Evolutionary conservation across 2,113 vertebrate species (phyloP).

Genomic region (Oncorhynchus tshawytscha): DNA sequence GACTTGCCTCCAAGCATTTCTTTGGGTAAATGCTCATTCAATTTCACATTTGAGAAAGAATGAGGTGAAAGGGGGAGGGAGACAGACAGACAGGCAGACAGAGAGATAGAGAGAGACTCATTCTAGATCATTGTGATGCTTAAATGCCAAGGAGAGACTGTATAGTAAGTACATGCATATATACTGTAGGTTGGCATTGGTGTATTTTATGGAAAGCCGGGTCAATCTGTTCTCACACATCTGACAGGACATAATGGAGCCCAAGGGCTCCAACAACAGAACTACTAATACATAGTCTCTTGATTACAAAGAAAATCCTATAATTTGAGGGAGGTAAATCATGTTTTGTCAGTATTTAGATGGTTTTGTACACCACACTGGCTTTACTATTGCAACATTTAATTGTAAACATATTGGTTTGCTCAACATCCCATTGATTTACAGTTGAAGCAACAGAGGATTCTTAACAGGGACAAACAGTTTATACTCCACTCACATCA

Average conservation of each 20-base stretch:
- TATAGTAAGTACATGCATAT: background rate
- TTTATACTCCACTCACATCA: no score
- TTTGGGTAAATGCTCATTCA: background rate
- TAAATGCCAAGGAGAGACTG: background rate
- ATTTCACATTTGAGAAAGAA: background rate
- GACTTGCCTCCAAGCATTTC: background rate
- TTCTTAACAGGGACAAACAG: background rate
- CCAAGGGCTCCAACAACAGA: no score
- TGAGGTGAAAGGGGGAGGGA: conserved; percentile 2
- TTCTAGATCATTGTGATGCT: no score
- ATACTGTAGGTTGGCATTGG: background rate
- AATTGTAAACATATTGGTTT: no score
- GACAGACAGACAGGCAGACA: background rate
- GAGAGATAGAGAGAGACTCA: background rate
- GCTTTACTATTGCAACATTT: no score
- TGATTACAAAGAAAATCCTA: no score
- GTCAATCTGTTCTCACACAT: background rate
- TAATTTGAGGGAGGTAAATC: no score
- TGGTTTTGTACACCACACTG: background rate
- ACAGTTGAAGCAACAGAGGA: no score
- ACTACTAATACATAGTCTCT: no score
- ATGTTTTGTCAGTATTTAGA: background rate
- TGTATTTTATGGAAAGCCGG: background rate
- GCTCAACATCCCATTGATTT: no score
- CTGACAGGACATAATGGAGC: no score